phyloP scores from a whole-genome alignment of 2,797 vertebrate species.

The Acomys russatus region DNA sequence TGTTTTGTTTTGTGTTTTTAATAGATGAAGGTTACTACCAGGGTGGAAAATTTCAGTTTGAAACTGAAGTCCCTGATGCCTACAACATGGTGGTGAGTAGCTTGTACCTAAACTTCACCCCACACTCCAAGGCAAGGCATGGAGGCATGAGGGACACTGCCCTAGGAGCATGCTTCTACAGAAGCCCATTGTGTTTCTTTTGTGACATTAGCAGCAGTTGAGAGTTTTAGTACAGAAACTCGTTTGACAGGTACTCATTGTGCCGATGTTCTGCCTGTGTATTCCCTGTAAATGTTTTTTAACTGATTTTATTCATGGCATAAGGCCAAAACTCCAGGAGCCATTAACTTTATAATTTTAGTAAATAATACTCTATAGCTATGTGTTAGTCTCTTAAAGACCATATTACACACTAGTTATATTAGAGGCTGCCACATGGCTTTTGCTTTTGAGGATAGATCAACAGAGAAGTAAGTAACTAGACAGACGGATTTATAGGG shows the following conservation, averaged over 20 bases:
- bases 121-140: not conserved
- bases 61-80: slow-evolving; percentile 97
- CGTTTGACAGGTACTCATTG: rapidly evolving
- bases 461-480: not conserved
- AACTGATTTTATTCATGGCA: not conserved
- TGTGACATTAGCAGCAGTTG: not conserved
- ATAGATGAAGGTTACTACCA: slow-evolving; percentile 99
- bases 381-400: not conserved
- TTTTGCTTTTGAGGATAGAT: not conserved
- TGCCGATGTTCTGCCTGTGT: not conserved
- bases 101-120: not conserved
- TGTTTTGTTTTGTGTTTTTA: slow-evolving; percentile 79
- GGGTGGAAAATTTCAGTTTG: slow-evolving; percentile 96
- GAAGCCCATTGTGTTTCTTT: rapidly evolving
- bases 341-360: not conserved
- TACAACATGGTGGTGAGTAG: slow-evolving; percentile 99
- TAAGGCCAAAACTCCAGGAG: not conserved
- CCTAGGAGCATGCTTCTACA: not conserved
- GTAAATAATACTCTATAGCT: not conserved
- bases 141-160: not conserved
- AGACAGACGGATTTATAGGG: rapidly evolving
- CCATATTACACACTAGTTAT: not conserved
- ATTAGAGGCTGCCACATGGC: too few relatives aligned
- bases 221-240: not conserved
- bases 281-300: not conserved